Evolutionary conservation across 2,888 invertebrate species (phyloP), one percentile per base, ranked within the genome.

Genomic region (Drosophila koepferae): DNA sequence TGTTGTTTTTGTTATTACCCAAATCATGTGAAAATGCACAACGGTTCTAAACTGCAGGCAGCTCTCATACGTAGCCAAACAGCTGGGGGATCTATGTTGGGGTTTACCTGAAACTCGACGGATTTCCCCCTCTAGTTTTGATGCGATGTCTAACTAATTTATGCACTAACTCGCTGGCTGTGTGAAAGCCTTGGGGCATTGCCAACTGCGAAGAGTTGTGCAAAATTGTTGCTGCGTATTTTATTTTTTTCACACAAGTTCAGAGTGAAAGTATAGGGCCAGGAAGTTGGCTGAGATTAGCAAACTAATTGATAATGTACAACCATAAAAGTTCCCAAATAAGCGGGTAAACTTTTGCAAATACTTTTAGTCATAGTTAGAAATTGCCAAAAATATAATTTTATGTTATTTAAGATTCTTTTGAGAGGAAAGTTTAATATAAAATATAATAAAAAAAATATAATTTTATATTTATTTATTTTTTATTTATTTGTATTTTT

Each of bases 21-120:
- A 69, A 73, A 78, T 79, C 87, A 89, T 86, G 89, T 89, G 86
- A 89, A 81, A 84, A 86, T 80, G 74, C 61, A 38, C 63, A 81
- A 75, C 66, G 71, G 68, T 72, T 86, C 38, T 56, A 28, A 28
- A 6, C 49, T 3, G 31, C 31, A 31, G 3, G n/a, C 49, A 31
- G 49, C 31, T 34, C 49, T 18, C 53, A 34, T 49, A 28, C 23
- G 36, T 2, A 23, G 16, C n/a, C 14, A 31, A n/a, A 49, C 54
- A 63, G 64, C 56, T 66, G 56, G 20, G 31, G 23, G 31, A 64
- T 49, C 44, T 20, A 18, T 0, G 36, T n/a, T 51, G 63, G 51
- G 66, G 43, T 10, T n/a, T 20, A 28, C 34, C 31, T 56, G 36
- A 16, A 20, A 44, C 20, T 55, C 74, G 46, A 34, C 40, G 58